These are phyloP conservation scores for Eurosta solidaginis DNA, from an alignment of 1,140 invertebrate species.

Conservation along the genomic window DNA sequence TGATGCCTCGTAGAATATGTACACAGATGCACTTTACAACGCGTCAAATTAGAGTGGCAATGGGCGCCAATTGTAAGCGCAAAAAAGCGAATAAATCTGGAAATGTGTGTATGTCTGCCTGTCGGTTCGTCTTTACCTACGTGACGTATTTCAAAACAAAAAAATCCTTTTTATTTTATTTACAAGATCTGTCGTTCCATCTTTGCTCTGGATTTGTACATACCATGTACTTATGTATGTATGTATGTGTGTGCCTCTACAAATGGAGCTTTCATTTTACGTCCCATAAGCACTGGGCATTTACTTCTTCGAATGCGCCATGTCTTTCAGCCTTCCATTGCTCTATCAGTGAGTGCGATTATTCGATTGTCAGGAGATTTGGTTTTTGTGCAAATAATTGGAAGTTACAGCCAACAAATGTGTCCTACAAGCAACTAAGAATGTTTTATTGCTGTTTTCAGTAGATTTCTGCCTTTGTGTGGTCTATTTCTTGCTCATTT, in stretches of 20 bases:
- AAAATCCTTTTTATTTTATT: constrained; percentile 6
- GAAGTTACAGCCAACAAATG: neutral
- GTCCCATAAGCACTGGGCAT: neutral
- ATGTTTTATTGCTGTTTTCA: neutral
- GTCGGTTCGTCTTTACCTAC: neutral
- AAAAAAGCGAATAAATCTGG: neutral
- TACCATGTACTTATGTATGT: no score
- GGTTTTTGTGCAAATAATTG: neutral
- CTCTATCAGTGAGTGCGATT: constrained; percentile 2
- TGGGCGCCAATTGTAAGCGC: neutral
- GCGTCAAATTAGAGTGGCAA: neutral
- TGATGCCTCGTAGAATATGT: neutral
- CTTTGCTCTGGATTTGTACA: neutral
- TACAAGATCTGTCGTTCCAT: constrained; percentile 2
- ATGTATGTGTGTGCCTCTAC: no score
- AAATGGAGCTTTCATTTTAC: neutral
- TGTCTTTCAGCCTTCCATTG: neutral
- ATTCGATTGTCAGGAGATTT: constrained; percentile 25
- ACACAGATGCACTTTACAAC: neutral
- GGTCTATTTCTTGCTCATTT: no score
- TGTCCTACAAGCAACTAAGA: neutral
- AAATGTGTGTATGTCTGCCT: neutral
- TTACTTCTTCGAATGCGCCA: neutral
- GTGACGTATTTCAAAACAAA: neutral
- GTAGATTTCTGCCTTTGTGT: neutral